These are phyloP conservation scores for Cephus runcator DNA, from an alignment of 2,888 invertebrate genomes.

Conservation along the genomic window DNA sequence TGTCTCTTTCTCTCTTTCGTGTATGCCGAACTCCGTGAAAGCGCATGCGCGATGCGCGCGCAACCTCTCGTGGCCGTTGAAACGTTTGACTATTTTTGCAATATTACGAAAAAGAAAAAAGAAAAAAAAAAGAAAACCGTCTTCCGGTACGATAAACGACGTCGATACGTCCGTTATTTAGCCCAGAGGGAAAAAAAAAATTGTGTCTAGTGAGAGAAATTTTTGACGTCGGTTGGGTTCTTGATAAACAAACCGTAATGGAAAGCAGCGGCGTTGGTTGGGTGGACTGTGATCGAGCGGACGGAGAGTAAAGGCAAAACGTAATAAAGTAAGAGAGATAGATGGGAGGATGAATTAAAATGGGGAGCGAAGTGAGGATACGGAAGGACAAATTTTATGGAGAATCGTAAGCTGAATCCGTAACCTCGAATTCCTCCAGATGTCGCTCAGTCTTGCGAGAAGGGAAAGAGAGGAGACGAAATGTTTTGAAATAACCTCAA, in stretches of 20 bases:
- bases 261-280: neutral
- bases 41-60: conserved; percentile 10
- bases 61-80: neutral
- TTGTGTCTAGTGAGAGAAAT: conserved; percentile 12
- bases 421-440: neutral
- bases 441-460: neutral
- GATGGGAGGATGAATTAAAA: conserved; percentile 15
- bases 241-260: neutral
- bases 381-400: neutral
- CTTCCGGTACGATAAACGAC: conserved; percentile 56
- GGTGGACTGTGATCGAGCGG: conserved; percentile 10
- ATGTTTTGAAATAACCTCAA: neutral
- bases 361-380: conserved; percentile 14
- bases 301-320: conserved; percentile 21
- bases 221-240: neutral
- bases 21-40: conserved; percentile 42
- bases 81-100: conserved; percentile 49
- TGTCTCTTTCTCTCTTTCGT: conserved; percentile 5
- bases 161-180: conserved; percentile 38
- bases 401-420: neutral
- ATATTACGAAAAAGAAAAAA: conserved; percentile 37
- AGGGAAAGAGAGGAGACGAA: neutral
- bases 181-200: conserved; percentile 32
- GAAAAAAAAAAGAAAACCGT: conserved; percentile 39
- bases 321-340: conserved; percentile 19